A percentile compares a stretch with the other conserved stretches of the same genome.
Conservation (phyloP, 2,888 invertebrate species). For the Patella ulyssiponensis region DNA sequence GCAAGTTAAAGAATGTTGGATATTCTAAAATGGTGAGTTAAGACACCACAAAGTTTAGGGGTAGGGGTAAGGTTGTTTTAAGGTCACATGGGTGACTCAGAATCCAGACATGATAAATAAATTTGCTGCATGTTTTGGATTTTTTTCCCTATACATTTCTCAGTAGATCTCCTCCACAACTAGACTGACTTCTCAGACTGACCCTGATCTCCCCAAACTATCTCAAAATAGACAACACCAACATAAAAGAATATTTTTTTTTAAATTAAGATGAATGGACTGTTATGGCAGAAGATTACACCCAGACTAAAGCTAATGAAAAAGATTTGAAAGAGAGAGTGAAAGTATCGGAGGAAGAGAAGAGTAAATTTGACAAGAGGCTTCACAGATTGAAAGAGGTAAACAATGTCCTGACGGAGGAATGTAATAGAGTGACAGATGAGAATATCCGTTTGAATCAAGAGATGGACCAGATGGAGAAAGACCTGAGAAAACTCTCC, state of each 20-base stretch:
- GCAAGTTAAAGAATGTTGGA: too few relatives aligned
- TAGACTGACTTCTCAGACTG: too few relatives aligned
- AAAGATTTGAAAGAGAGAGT: slow-evolving; percentile 45
- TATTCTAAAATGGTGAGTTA: too few relatives aligned
- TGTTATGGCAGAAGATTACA: neutral
- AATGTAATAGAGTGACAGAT: slow-evolving; percentile 22
- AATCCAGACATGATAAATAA: too few relatives aligned
- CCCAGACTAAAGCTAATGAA: slow-evolving; percentile 35
- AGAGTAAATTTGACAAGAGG: slow-evolving; percentile 21
- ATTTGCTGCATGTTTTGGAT: too few relatives aligned
- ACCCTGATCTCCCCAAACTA: too few relatives aligned
- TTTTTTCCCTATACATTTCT: too few relatives aligned
- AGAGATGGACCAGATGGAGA: slow-evolving; percentile 16
- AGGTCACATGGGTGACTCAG: too few relatives aligned
- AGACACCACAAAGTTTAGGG: too few relatives aligned
- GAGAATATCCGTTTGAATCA: slow-evolving; percentile 32
- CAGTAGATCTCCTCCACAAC: too few relatives aligned
- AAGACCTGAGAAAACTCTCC: slow-evolving; percentile 21
- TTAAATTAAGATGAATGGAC: neutral
- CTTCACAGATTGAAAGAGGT: slow-evolving; percentile 17
- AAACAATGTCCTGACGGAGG: slow-evolving; percentile 22
- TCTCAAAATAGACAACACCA: too few relatives aligned
- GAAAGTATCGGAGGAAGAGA: slow-evolving; percentile 27
- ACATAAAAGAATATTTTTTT: neutral
- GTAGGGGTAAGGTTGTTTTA: too few relatives aligned